A percentile compares a stretch with the other conserved stretches of the same genome.
Evolutionary conservation across 1,140 invertebrate species (phyloP).

Genomic region (Ephestia elutella): DNA sequence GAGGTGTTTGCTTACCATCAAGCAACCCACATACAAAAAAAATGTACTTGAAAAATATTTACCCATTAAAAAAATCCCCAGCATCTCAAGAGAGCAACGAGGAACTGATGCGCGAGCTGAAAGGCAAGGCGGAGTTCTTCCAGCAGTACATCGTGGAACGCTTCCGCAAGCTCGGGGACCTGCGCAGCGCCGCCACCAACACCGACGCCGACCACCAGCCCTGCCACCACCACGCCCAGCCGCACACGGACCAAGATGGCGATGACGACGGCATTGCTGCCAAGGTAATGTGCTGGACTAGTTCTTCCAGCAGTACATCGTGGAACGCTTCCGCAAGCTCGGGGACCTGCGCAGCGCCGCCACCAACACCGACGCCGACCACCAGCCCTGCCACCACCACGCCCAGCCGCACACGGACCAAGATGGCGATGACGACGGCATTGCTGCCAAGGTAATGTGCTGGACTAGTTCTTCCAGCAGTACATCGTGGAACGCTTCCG

Average conservation of each 20-base stretch:
- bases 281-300: too few relatives aligned
- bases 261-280: constrained; percentile 43
- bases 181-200: constrained; percentile 43
- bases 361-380: too few relatives aligned
- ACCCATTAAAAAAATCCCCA: constrained; percentile 15
- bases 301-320: too few relatives aligned
- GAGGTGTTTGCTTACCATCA: too few relatives aligned
- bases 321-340: too few relatives aligned
- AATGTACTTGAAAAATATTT: background rate
- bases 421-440: too few relatives aligned
- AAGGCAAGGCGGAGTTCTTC: constrained; percentile 73
- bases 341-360: too few relatives aligned
- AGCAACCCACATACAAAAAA: background rate
- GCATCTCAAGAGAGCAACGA: constrained; percentile 68
- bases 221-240: background rate
- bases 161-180: constrained; percentile 47
- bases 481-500: too few relatives aligned
- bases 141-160: constrained; percentile 70
- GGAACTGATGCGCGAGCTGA: constrained; percentile 69
- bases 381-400: too few relatives aligned
- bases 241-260: constrained; percentile 17
- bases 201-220: constrained; percentile 27
- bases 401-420: too few relatives aligned
- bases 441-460: too few relatives aligned
- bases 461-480: too few relatives aligned